Percentiles rank a stretch among this genome's conserved stretches.
Evolutionary conservation across 2,888 invertebrate species (phyloP).

Genomic region (Gisinianus flammeolus): DNA sequence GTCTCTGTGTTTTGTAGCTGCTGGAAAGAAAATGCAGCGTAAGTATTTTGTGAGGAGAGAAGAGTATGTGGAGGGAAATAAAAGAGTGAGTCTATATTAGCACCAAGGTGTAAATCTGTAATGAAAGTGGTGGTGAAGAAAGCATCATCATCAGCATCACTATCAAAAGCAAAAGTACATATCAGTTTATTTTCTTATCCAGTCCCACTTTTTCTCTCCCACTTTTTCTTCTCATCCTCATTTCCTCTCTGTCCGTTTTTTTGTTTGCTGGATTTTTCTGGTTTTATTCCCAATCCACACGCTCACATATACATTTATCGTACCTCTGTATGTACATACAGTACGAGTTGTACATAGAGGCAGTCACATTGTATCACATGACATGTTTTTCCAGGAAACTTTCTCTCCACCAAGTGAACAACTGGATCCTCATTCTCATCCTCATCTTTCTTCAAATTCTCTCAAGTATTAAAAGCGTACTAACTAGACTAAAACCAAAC

Average conservation of each 20-base stretch:
- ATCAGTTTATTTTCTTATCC: background rate
- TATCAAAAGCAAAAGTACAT: no score
- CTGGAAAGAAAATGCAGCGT: background rate
- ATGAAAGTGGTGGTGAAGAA: constrained; percentile 39
- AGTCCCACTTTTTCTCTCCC: constrained; percentile 4
- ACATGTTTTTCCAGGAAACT: background rate
- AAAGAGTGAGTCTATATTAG: no score
- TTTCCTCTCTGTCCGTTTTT: constrained; percentile 1
- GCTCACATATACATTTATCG: no score
- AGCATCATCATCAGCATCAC: constrained; percentile 41
- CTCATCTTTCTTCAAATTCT: background rate
- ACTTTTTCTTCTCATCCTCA: background rate
- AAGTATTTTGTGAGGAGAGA: background rate
- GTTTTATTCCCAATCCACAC: no score
- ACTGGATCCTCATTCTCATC: constrained; percentile 21
- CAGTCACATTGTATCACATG: constrained; percentile 27
- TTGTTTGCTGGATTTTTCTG: no score
- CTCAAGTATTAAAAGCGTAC: constrained; percentile 14
- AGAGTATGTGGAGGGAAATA: background rate
- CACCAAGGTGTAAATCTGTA: constrained; percentile 45
- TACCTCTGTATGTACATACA: no score
- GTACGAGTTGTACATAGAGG: no score
- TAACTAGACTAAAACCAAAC: constrained; percentile 31
- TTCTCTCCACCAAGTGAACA: background rate
- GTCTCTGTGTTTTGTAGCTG: background rate